A percentile compares a stretch with the other conserved stretches of the same genome.
Evolutionary conservation across 37 sponge, comb jelly and placozoan species (phyloP).

Genomic region (Beroe forskalii): DNA sequence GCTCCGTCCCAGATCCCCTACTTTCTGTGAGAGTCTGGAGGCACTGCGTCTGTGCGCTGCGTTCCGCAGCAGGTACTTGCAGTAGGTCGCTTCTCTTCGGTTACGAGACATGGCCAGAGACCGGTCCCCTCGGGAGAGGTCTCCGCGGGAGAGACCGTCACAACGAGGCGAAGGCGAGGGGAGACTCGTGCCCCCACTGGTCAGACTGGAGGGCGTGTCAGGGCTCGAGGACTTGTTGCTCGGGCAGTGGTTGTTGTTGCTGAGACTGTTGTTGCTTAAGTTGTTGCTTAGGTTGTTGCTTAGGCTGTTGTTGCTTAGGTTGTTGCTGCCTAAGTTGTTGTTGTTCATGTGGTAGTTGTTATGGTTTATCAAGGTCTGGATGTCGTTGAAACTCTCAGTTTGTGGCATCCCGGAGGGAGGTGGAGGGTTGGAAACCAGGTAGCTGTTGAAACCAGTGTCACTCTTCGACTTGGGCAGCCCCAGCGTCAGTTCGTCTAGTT

Average conservation of each 20-base stretch:
- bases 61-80: slow-evolving; percentile 16
- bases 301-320: too few species aligned
- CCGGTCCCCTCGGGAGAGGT: slow-evolving; percentile 1
- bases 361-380: background rate
- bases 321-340: too few species aligned
- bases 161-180: slow-evolving; percentile 21
- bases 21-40: slow-evolving; percentile 9
- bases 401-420: background rate
- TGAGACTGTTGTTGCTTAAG: too few species aligned
- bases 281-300: too few species aligned
- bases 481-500: slow-evolving; percentile 5
- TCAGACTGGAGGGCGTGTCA: background rate
- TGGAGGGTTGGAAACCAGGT: background rate
- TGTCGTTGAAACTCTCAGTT: background rate
- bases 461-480: slow-evolving; percentile 16
- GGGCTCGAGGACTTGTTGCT: slow-evolving; percentile 8
- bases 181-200: too few species aligned
- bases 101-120: slow-evolving; percentile 52
- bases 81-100: slow-evolving; percentile 44
- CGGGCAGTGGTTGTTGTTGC: too few species aligned
- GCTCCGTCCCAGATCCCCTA: background rate
- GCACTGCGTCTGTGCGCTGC: slow-evolving; percentile 9
- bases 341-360: too few species aligned
- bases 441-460: slow-evolving; percentile 35
- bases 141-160: too few species aligned